Conservation (phyloP, 2,888 invertebrate species). For the Leuctra nigra region DNA sequence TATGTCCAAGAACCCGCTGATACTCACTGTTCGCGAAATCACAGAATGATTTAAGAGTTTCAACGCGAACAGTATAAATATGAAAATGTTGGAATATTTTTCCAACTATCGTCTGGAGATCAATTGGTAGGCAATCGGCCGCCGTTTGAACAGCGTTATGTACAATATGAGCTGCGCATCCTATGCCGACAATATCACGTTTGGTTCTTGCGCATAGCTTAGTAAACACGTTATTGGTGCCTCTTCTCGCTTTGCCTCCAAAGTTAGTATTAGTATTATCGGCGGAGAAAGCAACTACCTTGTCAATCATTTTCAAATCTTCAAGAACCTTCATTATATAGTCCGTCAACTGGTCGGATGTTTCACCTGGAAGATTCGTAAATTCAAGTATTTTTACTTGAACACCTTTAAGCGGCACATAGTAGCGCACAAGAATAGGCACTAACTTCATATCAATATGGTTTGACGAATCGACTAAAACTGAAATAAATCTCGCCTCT, state of each 20-base stretch:
- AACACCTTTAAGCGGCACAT: not conserved
- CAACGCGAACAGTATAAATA: conserved; percentile 35
- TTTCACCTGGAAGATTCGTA: conserved; percentile 10
- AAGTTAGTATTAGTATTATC: conserved; percentile 34
- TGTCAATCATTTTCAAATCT: conserved; percentile 5
- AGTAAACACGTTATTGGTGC: conserved; percentile 31
- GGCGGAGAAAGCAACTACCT: conserved; percentile 39
- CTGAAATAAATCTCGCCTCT: not conserved
- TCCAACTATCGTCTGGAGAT: conserved; percentile 34
- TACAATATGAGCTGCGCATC: conserved; percentile 36
- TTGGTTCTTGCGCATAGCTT: conserved; percentile 26
- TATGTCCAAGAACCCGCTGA: conserved; percentile 31
- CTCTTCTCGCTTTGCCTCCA: conserved; percentile 27
- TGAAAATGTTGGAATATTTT: conserved; percentile 37
- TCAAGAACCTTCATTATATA: conserved; percentile 7
- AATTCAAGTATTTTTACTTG: conserved; percentile 13
- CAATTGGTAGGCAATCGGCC: conserved; percentile 34
- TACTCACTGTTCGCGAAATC: conserved; percentile 33
- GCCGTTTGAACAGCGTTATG: conserved; percentile 35
- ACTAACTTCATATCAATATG: not conserved
- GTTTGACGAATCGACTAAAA: not conserved
- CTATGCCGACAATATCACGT: conserved; percentile 29
- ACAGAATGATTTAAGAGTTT: conserved; percentile 35
- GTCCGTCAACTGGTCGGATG: conserved; percentile 1
- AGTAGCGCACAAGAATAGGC: not conserved